Evolutionary conservation across 2,113 vertebrate species (phyloP).

Genomic region (Pterocles burchelli): DNA sequence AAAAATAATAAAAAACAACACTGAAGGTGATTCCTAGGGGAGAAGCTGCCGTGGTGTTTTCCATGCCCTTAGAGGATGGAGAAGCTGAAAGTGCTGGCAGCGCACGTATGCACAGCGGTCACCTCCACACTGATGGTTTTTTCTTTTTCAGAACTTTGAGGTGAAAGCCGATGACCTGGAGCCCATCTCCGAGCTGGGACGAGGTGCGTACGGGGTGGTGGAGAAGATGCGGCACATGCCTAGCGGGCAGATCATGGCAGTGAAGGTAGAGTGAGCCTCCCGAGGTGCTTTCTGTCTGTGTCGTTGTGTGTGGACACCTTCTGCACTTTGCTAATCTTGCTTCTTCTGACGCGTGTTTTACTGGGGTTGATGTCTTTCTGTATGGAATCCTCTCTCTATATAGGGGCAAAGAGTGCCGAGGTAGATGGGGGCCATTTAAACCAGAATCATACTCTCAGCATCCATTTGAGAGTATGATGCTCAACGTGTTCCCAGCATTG

Average conservation of each 20-base stretch:
- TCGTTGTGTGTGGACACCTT: neutral
- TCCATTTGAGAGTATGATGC: neutral
- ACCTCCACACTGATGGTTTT: neutral
- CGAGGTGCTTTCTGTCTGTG: neutral
- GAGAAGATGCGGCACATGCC: slow-evolving; percentile 97
- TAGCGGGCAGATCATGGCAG: slow-evolving; percentile 96
- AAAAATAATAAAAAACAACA: neutral
- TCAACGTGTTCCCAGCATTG: neutral
- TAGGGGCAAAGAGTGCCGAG: fast-evolving
- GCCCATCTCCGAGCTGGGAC: slow-evolving; percentile 90
- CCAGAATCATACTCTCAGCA: too few relatives aligned
- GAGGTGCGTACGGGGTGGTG: slow-evolving; percentile 97
- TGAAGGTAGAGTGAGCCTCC: slow-evolving; percentile 84
- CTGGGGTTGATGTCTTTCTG: neutral
- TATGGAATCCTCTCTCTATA: neutral
- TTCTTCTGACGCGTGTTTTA: neutral
- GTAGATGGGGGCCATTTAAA: neutral
- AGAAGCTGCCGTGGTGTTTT: neutral
- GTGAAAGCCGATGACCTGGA: slow-evolving; percentile 98
- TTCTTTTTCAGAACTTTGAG: slow-evolving; percentile 89
- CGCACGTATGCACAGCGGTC: fast-evolving
- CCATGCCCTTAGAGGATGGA: neutral
- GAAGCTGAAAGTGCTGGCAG: neutral
- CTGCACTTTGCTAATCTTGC: neutral
- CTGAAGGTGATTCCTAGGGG: neutral